Evolutionary conservation across 2,797 vertebrate species (phyloP).

Genomic region (Syngnathus rostellatus): DNA sequence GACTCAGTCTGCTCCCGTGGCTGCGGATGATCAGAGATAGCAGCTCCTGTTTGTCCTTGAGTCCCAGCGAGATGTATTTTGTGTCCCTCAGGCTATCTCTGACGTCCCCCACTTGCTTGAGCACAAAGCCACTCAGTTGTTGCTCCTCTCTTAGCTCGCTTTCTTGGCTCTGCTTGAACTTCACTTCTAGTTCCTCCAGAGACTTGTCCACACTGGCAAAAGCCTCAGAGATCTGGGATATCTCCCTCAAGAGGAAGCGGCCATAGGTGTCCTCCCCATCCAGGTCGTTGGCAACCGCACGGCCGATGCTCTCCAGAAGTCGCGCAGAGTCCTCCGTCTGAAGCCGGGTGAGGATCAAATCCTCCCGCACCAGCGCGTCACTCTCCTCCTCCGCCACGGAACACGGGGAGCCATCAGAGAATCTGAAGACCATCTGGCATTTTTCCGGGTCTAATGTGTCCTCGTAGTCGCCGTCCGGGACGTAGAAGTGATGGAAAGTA

Average conservation of each 20-base stretch:
- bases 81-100: slow-evolving; percentile 76
- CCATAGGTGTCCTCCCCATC: slow-evolving; percentile 94
- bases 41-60: slow-evolving; percentile 87
- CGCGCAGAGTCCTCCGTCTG: slow-evolving; percentile 89
- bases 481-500: slow-evolving; percentile 92
- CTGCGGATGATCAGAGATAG: slow-evolving; percentile 87
- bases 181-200: slow-evolving; percentile 86
- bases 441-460: slow-evolving; percentile 90
- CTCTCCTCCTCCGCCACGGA: slow-evolving; percentile 51
- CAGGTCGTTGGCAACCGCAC: slow-evolving; percentile 84
- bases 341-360: slow-evolving; percentile 81
- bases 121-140: slow-evolving; percentile 75
- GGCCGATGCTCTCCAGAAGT: slow-evolving; percentile 82
- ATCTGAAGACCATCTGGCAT: slow-evolving; percentile 90
- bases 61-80: slow-evolving; percentile 76
- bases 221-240: slow-evolving; percentile 85
- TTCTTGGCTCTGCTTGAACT: slow-evolving; percentile 90
- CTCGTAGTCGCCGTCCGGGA: slow-evolving; percentile 93
- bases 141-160: slow-evolving; percentile 80
- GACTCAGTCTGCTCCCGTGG: slow-evolving; percentile 85
- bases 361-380: slow-evolving; percentile 78
- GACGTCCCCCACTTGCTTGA: slow-evolving; percentile 80
- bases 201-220: slow-evolving; percentile 86
- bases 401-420: slow-evolving; percentile 80
- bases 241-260: slow-evolving; percentile 82